Conservation (phyloP, 1,140 invertebrate species). For the Sesamia nonagrioides region DNA sequence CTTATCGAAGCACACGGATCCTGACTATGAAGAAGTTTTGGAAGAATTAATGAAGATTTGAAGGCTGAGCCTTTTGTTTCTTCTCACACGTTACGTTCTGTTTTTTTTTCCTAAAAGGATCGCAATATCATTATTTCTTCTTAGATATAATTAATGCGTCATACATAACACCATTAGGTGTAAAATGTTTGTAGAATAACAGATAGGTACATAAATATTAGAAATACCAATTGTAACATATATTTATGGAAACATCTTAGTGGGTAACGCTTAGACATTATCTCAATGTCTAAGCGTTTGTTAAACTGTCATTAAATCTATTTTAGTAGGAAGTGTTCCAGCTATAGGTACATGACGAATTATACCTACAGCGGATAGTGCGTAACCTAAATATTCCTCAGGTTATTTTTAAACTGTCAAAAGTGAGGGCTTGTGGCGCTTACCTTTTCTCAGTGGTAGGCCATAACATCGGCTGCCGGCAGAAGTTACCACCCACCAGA, state of each 20-base stretch:
- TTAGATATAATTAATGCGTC: no score
- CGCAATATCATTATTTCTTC: no score
- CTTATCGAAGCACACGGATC: background rate
- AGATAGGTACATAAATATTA: no score
- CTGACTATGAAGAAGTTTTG: background rate
- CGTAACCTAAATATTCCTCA: conserved; percentile 22
- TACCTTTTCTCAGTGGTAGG: no score
- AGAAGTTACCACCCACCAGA: no score
- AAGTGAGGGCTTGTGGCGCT: background rate
- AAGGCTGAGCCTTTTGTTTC: no score
- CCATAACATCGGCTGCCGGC: no score
- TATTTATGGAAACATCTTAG: background rate
- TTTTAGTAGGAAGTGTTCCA: background rate
- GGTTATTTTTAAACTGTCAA: conserved; percentile 42
- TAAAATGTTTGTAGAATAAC: no score
- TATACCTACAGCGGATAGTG: conserved; percentile 13
- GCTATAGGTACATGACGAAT: background rate
- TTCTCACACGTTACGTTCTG: no score
- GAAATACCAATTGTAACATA: background rate
- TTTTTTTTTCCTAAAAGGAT: no score
- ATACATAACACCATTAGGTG: no score
- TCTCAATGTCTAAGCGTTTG: background rate
- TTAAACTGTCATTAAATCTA: conserved; percentile 18
- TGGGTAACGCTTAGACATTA: no score
- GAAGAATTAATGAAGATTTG: background rate